phyloP scores from a whole-genome alignment of 1,140 invertebrate species.

The Dreissena polymorpha region DNA sequence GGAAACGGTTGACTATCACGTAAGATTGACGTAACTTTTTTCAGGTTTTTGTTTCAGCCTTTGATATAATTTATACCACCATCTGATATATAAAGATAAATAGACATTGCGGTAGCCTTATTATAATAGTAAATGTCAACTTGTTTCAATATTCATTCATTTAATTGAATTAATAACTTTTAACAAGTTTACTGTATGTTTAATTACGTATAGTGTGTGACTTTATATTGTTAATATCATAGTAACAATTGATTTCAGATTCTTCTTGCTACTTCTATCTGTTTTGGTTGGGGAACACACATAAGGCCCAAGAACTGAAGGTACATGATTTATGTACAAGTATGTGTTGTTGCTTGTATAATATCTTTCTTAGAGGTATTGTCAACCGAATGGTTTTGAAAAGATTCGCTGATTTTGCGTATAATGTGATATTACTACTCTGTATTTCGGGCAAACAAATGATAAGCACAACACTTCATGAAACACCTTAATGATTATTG shows the following conservation, averaged over 20 bases:
- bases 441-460: too few relatives aligned
- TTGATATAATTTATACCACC: not conserved
- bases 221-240: too few relatives aligned
- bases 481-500: too few relatives aligned
- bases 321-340: not conserved
- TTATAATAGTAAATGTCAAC: not conserved
- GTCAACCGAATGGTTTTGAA: not conserved
- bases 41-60: too few relatives aligned
- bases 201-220: not conserved
- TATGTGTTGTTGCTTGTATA: not conserved
- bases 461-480: too few relatives aligned
- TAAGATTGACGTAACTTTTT: too few relatives aligned
- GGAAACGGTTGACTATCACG: too few relatives aligned
- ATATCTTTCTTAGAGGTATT: not conserved
- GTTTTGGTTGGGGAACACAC: conserved; percentile 24
- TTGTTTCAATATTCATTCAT: not conserved
- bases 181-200: not conserved
- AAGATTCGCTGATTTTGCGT: not conserved
- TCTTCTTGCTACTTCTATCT: conserved; percentile 20
- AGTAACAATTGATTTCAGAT: conserved; percentile 9
- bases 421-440: not conserved
- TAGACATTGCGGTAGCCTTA: not conserved
- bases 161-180: not conserved
- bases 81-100: not conserved
- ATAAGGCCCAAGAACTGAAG: conserved; percentile 19